Conservation (phyloP, 2,113 vertebrate species). For the Capreolus pygargus region DNA sequence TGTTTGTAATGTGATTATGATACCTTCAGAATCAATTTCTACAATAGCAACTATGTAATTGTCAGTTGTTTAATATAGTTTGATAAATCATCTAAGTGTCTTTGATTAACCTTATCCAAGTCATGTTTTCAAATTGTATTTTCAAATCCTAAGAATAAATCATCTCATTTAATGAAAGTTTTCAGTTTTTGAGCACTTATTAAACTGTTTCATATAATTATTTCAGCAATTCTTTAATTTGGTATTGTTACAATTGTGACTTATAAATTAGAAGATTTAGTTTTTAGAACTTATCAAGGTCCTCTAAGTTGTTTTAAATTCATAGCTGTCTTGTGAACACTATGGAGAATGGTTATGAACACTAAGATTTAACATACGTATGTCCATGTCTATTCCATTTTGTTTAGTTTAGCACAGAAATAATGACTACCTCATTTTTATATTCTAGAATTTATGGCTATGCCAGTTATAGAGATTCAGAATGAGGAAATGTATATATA, state of each 20-base stretch:
- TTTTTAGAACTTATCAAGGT: neutral
- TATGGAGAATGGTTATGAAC: neutral
- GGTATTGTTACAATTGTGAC: neutral
- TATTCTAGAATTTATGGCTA: neutral
- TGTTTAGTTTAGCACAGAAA: neutral
- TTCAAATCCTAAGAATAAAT: neutral
- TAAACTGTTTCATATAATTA: neutral
- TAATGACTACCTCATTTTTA: neutral
- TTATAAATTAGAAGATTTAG: neutral
- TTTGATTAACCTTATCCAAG: neutral
- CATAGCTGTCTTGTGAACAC: neutral
- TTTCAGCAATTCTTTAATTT: neutral
- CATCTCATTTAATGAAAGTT: neutral
- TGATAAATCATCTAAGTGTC: neutral
- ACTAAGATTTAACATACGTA: neutral
- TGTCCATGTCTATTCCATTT: neutral
- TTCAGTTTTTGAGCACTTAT: neutral
- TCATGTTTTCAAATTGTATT: neutral
- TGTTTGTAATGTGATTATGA: neutral
- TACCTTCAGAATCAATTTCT: neutral
- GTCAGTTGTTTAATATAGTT: neutral
- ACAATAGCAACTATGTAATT: neutral
- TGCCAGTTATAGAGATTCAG: neutral
- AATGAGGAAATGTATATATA: neutral
- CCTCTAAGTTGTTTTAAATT: neutral